A percentile compares a stretch with the other conserved stretches of the same genome.
Evolutionary conservation across 1,140 invertebrate species (phyloP).

Genomic region (Catajapyx aquilonaris): DNA sequence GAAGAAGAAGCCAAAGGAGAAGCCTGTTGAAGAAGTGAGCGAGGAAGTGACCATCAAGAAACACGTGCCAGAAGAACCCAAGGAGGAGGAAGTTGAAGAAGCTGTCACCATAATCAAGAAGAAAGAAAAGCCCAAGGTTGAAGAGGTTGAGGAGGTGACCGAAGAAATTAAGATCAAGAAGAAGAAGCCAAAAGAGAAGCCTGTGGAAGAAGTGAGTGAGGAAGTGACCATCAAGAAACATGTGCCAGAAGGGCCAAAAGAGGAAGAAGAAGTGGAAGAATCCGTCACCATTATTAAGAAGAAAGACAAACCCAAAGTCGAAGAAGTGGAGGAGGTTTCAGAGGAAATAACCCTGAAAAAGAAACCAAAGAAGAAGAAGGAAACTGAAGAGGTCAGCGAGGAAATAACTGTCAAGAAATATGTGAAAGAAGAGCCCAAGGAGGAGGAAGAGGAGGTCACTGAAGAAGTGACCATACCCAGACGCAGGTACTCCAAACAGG

Average conservation of each 20-base stretch:
- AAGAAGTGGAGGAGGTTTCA: conserved; percentile 32
- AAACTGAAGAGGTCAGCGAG: conserved; percentile 23
- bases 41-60: conserved; percentile 15
- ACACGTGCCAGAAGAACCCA: conserved; percentile 19
- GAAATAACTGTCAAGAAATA: conserved; percentile 15
- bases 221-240: conserved; percentile 39
- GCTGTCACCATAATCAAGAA: conserved; percentile 16
- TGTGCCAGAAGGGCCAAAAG: conserved; percentile 36
- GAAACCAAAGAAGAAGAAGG: conserved; percentile 12
- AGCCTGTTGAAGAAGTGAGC: conserved; percentile 14
- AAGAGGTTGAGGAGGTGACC: conserved; percentile 15
- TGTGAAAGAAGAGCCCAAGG: conserved; percentile 10
- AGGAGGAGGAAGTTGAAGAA: conserved; percentile 9
- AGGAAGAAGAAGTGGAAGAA: conserved; percentile 63
- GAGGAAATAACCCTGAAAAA: conserved; percentile 32
- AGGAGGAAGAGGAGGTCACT: conserved; percentile 15
- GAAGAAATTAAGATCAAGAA: conserved; percentile 34
- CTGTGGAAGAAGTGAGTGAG: conserved; percentile 30
- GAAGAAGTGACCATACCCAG: conserved; percentile 8
- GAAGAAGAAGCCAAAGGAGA: conserved; percentile 17
- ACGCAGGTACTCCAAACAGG: conserved; percentile 14
- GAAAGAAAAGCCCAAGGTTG: conserved; percentile 4
- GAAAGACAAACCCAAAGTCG: conserved; percentile 22
- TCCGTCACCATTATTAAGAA: conserved; percentile 73
- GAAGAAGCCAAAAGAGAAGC: conserved; percentile 27